These are phyloP conservation scores for Melikaiella ostensackeni DNA, from an alignment of 2,888 invertebrate genomes.

Conservation along the genomic window DNA sequence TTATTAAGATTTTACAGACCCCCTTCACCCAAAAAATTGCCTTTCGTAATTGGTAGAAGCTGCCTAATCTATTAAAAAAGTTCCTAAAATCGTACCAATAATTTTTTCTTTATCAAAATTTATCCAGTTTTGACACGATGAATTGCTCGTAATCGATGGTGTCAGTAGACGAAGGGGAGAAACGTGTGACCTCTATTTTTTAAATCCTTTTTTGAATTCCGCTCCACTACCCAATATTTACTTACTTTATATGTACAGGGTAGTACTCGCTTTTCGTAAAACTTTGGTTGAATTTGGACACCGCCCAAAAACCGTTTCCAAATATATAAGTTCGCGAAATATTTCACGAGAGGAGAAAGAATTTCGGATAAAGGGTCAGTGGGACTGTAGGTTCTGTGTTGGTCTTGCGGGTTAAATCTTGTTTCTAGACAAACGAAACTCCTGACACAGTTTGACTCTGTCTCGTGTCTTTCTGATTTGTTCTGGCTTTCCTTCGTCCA, in stretches of 20 bases:
- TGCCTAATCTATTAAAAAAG: too few species aligned
- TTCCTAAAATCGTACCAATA: too few species aligned
- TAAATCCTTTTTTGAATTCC: slow-evolving; percentile 19
- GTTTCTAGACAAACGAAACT: background rate
- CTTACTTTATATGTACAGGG: too few species aligned
- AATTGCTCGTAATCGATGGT: slow-evolving; percentile 1
- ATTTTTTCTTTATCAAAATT: too few species aligned
- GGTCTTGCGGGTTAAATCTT: background rate
- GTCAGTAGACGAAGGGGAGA: background rate
- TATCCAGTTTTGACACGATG: too few species aligned
- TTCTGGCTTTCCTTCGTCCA: background rate
- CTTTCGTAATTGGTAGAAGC: too few species aligned
- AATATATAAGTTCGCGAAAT: slow-evolving; percentile 8
- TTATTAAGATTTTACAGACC: too few species aligned
- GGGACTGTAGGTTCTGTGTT: background rate
- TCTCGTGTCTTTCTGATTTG: background rate
- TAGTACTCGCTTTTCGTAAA: too few species aligned
- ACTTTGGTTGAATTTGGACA: slow-evolving; percentile 6
- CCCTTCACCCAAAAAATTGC: too few species aligned
- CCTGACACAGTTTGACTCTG: background rate
- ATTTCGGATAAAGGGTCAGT: slow-evolving; percentile 9
- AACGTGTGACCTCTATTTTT: background rate
- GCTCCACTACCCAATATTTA: too few species aligned
- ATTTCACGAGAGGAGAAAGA: background rate
- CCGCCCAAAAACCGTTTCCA: slow-evolving; percentile 16